Conservation (phyloP, 2,888 invertebrate species). For the Chrysolina oricalcia region DNA sequence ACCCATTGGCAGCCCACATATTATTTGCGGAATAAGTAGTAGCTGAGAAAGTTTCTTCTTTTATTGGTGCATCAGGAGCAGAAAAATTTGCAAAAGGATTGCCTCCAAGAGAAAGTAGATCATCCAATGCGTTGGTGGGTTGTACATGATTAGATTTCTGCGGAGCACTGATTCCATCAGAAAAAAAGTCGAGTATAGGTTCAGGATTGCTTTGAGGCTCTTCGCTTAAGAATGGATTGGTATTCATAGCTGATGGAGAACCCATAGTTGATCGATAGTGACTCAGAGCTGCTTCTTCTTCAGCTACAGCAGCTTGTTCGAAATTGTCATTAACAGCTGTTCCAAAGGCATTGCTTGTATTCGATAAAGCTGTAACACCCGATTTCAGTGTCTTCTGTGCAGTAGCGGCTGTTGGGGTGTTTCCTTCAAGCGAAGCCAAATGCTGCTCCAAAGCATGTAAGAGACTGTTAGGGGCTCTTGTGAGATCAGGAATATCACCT, state of each 20-base stretch:
- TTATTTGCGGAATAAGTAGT: constrained; percentile 60
- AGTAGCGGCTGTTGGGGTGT: constrained; percentile 89
- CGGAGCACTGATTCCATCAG: constrained; percentile 72
- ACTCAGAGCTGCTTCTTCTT: constrained; percentile 96
- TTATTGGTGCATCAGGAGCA: constrained; percentile 57
- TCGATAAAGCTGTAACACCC: constrained; percentile 90
- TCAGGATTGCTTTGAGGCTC: constrained; percentile 66
- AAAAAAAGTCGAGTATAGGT: constrained; percentile 88
- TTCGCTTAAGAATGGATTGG: constrained; percentile 89
- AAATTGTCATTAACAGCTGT: constrained; percentile 90
- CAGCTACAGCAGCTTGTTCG: constrained; percentile 91
- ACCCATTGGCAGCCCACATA: constrained; percentile 68
- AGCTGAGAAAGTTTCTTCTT: constrained; percentile 62
- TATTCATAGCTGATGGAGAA: constrained; percentile 82
- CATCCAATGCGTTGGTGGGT: constrained; percentile 82
- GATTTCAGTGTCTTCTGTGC: constrained; percentile 93
- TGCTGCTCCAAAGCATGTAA: constrained; percentile 98
- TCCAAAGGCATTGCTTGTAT: constrained; percentile 92
- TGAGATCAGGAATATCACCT: constrained; percentile 98
- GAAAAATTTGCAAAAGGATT: constrained; percentile 92
- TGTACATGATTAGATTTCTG: constrained; percentile 43
- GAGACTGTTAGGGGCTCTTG: constrained; percentile 97
- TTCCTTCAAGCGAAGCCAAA: constrained; percentile 94
- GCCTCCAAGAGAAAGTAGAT: constrained; percentile 79
- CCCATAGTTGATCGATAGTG: constrained; percentile 94